Base-by-base conservation (phyloP, 2,113 vertebrate genomes). In the Corvus cornix region DNA sequence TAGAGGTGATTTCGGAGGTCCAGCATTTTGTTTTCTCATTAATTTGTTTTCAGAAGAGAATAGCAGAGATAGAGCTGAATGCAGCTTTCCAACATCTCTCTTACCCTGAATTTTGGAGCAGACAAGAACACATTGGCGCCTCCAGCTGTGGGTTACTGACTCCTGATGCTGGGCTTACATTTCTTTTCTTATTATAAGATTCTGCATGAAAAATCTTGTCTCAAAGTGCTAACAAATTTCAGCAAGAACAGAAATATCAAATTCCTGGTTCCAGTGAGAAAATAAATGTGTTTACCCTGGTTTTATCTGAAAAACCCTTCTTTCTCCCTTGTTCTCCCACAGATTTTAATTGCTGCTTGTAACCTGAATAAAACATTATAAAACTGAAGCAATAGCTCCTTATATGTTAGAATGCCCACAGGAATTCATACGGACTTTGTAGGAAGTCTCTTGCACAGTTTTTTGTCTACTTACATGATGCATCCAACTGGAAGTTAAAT, bases 61-160 rank as follows among this genome's bases (percentile, higher is more conserved):
- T 16, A 69, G 73, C 35, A 60, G 35, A 52, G 41, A 18, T 10
- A 10, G 85, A 74, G 49, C 51, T 30, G 51, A 39, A 22, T 1
- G 1, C 26, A 64, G 18, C 8, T 68, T 46, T 72, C 41, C 74
- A 56, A 18, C 30, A 21, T 20, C 30, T 78, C 64, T 48, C 51
- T 48, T 69, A 59, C 44, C 23, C 75, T 64, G 27, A 73, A 30
- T 21, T 43, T 33, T 30, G 51, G 51, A 73, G 49, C 39, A 72
- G 44, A 56, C 16, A 56, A n/a, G 44, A 53, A 18, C 46, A 43
- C 37, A 5, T 4, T 51, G 52, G 22, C n/a, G 70, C 52, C 27
- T 69, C 31, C 24, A 68, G 9, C 46, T n/a, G 18, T 3, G 2
- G 13, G 16, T 21, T 14, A 49, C 27, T 0, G 1, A 4, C 31